Percentiles rank a stretch among this genome's conserved stretches.
phyloP scores from a whole-genome alignment of 1,140 invertebrate species.

The Contarinia nasturtii region DNA sequence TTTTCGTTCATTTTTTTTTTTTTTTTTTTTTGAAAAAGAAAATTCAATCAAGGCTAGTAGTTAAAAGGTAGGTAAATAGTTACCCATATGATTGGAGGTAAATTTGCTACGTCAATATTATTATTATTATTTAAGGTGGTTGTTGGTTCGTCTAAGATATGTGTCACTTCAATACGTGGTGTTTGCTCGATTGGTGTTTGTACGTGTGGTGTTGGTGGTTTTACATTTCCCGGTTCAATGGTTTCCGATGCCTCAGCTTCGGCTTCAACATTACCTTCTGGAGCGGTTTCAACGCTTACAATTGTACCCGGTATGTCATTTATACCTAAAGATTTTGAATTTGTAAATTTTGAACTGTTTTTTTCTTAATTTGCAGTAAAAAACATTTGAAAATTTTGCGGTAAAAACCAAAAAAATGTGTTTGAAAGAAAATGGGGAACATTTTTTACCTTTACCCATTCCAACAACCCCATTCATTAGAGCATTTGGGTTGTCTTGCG shows the following conservation, averaged over 20 bases:
- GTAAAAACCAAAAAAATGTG: too few relatives aligned
- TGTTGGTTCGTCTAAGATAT: conserved; percentile 7
- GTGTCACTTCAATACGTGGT: background rate
- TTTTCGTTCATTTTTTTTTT: too few relatives aligned
- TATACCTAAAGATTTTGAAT: too few relatives aligned
- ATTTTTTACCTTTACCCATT: conserved; percentile 28
- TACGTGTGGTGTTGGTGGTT: conserved; percentile 12
- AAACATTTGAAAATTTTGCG: too few relatives aligned
- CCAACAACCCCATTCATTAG: conserved; percentile 33
- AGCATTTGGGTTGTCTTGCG: conserved; percentile 37
- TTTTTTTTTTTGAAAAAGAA: too few relatives aligned
- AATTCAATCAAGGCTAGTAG: too few relatives aligned
- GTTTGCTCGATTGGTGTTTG: too few relatives aligned
- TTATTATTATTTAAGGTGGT: conserved; percentile 8
- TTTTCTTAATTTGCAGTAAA: too few relatives aligned
- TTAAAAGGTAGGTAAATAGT: too few relatives aligned
- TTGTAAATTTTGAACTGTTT: too few relatives aligned
- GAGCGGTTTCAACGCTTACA: conserved; percentile 32
- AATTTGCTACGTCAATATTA: conserved; percentile 10
- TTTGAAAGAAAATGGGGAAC: too few relatives aligned
- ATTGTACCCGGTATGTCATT: conserved; percentile 35
- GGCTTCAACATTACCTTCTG: conserved; percentile 5
- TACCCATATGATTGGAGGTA: conserved; percentile 54
- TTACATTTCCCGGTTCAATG: conserved; percentile 10
- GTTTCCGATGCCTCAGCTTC: conserved; percentile 3